Evolutionary conservation across 37 sponge, comb jelly and placozoan species (phyloP).

Genomic region (Lycopodina hypogea): DNA sequence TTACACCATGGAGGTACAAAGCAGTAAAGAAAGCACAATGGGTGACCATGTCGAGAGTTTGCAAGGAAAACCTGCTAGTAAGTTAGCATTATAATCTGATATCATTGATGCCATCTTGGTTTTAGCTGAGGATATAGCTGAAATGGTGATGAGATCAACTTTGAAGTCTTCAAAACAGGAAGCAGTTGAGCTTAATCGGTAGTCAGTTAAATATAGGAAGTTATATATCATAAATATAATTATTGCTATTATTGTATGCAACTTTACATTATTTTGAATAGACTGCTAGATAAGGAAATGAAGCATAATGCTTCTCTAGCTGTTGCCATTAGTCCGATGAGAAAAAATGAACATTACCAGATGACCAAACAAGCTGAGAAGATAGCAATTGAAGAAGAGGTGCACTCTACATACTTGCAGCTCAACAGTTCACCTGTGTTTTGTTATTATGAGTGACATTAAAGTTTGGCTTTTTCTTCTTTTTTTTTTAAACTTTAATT

Average conservation of each 20-base stretch:
- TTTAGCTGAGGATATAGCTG: background rate
- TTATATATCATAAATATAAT: no score
- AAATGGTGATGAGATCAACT: background rate
- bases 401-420: background rate
- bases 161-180: background rate
- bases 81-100: background rate
- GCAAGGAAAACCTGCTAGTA: background rate
- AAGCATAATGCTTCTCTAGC: conserved; percentile 31
- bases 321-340: conserved; percentile 26
- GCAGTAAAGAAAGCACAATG: background rate
- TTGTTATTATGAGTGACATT: background rate
- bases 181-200: background rate
- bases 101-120: background rate
- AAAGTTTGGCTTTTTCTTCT: background rate
- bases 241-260: background rate
- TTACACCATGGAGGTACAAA: background rate
- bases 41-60: background rate
- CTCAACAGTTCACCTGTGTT: background rate
- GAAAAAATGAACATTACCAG: conserved; percentile 7
- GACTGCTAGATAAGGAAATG: conserved; percentile 12
- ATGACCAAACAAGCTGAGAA: conserved; percentile 1
- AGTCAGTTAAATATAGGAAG: background rate
- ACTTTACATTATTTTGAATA: background rate
- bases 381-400: conserved; percentile 11
- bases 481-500: background rate